Base-by-base conservation (phyloP, 2,888 invertebrate genomes). In the Mesorhabditis sp. region DNA sequence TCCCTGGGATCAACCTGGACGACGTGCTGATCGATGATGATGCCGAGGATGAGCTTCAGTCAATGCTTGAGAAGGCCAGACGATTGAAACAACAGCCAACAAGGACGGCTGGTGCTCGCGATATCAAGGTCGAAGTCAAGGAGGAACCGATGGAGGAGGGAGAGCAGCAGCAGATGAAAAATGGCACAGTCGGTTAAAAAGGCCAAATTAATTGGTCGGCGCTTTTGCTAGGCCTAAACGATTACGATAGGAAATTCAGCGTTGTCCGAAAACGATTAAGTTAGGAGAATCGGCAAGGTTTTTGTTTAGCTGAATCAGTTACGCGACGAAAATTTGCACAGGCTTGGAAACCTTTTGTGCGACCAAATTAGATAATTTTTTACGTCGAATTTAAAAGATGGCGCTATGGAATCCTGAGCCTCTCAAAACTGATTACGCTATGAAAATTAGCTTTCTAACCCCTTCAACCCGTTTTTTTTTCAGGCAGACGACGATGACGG, bases 1-100 rank as follows among this genome's bases (percentile, higher is more conserved):
- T 74, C 64, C 69, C 71, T 50, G 76, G 76, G 43, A 77, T 75
- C 4, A 75, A 82, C 67, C 71, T 83, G 45, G 75, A 76, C 2
- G 80, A 80, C 10, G 78, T 84, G 7, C 68, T 83, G 4, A 75
- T 83, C 45, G 86, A 86, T 15, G 85, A 86, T 67, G 83, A 85
- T 7, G 84, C 82, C 5, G 79, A 79, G 61, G 82, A 83, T 6
- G 86, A 86, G 67, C 70, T 85, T 63, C 65, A 67, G 5, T 66
- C 77, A n/a, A 74, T 79, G 42, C 67, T 86, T 67, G 85, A 80
- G 15, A 77, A 76, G 65, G 75, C 83, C 0, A 45, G 79, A 41
- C 75, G 74, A 67, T 68, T 77, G 28, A 76, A 77, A 45, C 74
- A 78, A 61, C 67, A 68, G n/a, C 72, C 73, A 13, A 67, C 67